Evolutionary conservation across 2,888 invertebrate species (phyloP), one percentile per base, ranked within the genome.

Genomic region (Stenolophus ochropezus): DNA sequence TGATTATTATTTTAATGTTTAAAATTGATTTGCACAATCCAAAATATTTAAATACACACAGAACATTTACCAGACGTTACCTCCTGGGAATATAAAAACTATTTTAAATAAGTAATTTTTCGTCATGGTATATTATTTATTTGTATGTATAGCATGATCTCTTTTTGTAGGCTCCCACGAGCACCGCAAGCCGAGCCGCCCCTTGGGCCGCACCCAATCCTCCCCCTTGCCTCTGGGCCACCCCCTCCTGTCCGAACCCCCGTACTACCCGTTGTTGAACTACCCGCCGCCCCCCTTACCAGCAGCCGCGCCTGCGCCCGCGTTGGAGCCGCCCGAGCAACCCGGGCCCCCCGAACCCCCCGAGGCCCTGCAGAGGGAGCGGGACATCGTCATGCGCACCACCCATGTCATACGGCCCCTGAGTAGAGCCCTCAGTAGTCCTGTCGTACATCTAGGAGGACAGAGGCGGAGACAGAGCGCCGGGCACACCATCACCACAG

Each of bases 121-220:
- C n/a, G n/a, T n/a, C n/a, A n/a, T n/a, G n/a, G n/a, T n/a, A n/a
- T n/a, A n/a, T n/a, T n/a, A n/a, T 27, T 33, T 14, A 33, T 69
- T 27, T 2, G 16, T 27, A 33, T 69, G 18, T 8, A 58, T 6
- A 20, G 3, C 14, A 53, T 3, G 1, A 20, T 1, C 47, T 27
- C 33, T 42, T 8, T 51, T 16, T 69, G 18, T n/a, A 79, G 80
- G 51, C 27, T 33, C 61, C 25, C 74, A 56, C 47, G 61, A 49
- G n/a, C 75, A 71, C 69, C 81, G 75, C 61, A 81, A 81, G 51
- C 27, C 42, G 20, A 89, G 89, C 84, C 91, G 96, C 75, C 96
- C 96, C 33, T 91, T 97, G 85, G 97, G 97, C 82, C 94, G 98
- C 87, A 98, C 98, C 82, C 98, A 98, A 90, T 98, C 98, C 61